A percentile compares a stretch with the other conserved stretches of the same genome.
Evolutionary conservation across 1,140 invertebrate species (phyloP).

Genomic region (Rhopalosiphum padi): DNA sequence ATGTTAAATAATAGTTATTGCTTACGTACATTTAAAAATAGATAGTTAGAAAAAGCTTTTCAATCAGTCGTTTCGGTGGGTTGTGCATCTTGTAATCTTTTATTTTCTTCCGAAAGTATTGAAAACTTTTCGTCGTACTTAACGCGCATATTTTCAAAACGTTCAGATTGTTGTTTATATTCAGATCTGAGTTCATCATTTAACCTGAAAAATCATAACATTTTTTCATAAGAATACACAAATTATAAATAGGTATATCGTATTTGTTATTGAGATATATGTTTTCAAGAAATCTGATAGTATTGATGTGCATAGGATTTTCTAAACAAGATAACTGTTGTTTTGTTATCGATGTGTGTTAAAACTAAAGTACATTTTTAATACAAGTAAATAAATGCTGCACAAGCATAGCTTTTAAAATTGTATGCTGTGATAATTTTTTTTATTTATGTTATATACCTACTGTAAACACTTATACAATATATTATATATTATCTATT

Average conservation of each 20-base stretch:
- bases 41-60: background rate
- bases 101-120: constrained; percentile 64
- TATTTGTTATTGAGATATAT: background rate
- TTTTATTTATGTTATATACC: background rate
- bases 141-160: constrained; percentile 69
- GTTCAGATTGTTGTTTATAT: constrained; percentile 75
- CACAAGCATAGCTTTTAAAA: background rate
- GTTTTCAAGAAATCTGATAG: background rate
- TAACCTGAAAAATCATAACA: constrained; percentile 62
- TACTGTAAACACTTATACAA: too few relatives aligned
- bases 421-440: background rate
- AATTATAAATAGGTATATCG: background rate
- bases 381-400: too few relatives aligned
- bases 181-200: constrained; percentile 77
- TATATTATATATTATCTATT: too few relatives aligned
- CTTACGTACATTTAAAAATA: background rate
- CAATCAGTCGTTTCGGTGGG: background rate
- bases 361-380: background rate
- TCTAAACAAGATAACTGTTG: background rate
- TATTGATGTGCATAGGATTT: background rate
- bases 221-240: background rate
- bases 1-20: background rate
- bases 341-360: background rate
- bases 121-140: constrained; percentile 66
- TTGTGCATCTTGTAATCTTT: constrained; percentile 45